A percentile compares a stretch with the other conserved stretches of the same genome.
These are phyloP conservation scores for Brenthis hecate DNA, from an alignment of 2,888 invertebrate genomes.

Conservation along the genomic window DNA sequence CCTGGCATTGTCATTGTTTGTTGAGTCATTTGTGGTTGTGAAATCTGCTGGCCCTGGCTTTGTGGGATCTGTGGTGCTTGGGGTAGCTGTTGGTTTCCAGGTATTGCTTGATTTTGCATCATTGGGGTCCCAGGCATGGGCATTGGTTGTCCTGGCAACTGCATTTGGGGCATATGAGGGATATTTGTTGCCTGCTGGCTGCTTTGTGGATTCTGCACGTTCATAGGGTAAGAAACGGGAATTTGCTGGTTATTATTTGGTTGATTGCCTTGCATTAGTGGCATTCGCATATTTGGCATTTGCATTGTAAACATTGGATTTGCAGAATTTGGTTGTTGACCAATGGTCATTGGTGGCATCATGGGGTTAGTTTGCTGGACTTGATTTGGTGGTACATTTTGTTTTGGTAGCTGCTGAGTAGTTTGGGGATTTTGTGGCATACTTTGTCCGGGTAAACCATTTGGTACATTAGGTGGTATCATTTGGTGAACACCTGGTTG, in stretches of 20 bases:
- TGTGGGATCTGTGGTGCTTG: conserved; percentile 43
- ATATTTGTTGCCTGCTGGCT: conserved; percentile 55
- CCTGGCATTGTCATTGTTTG: conserved; percentile 53
- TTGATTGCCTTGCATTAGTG: conserved; percentile 61
- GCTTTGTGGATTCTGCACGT: conserved; percentile 57
- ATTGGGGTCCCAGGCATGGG: conserved; percentile 41
- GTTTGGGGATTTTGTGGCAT: conserved; percentile 48
- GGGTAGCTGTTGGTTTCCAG: conserved; percentile 51
- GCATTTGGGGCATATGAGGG: conserved; percentile 57
- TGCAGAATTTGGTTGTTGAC: conserved; percentile 58
- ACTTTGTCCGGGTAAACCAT: conserved; percentile 26
- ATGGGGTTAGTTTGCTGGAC: conserved; percentile 47
- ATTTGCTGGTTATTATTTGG: conserved; percentile 58
- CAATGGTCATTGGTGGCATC: conserved; percentile 61
- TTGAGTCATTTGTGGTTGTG: conserved; percentile 47
- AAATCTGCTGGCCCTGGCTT: conserved; percentile 48
- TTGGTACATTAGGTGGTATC: conserved; percentile 57
- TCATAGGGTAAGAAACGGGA: conserved; percentile 59
- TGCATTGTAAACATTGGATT: conserved; percentile 68
- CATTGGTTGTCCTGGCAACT: conserved; percentile 54
- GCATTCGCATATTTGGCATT: conserved; percentile 73
- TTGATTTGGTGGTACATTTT: conserved; percentile 60
- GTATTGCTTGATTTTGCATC: conserved; percentile 48
- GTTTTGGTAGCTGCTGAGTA: conserved; percentile 53
- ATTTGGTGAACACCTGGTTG: conserved; percentile 56